Evolutionary conservation across 2,113 vertebrate species (phyloP).

Genomic region (Rallus limicola): DNA sequence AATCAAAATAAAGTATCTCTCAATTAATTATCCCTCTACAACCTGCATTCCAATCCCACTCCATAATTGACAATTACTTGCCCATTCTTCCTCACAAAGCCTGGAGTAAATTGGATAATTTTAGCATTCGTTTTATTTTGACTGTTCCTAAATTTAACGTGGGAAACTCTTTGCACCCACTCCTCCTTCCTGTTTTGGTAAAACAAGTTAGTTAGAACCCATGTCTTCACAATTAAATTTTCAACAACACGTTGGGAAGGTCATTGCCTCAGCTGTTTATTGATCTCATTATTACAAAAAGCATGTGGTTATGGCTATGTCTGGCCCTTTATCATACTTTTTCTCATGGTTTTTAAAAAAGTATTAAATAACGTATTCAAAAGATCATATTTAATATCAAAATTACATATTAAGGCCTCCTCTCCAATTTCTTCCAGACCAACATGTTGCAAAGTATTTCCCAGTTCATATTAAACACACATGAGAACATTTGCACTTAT

Average conservation of each 20-base stretch:
- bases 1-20: slow-evolving; percentile 62
- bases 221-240: slow-evolving; percentile 45
- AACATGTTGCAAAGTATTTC: slow-evolving; percentile 35
- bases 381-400: slow-evolving; percentile 9
- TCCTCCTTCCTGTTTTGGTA: slow-evolving; percentile 45
- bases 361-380: not conserved
- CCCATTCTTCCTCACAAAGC: slow-evolving; percentile 62
- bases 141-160: slow-evolving; percentile 64
- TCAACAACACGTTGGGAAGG: slow-evolving; percentile 15
- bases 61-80: slow-evolving; percentile 64
- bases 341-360: not conserved
- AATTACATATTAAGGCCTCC: not conserved
- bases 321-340: not conserved
- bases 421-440: slow-evolving; percentile 42
- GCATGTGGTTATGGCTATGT: not conserved
- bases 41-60: slow-evolving; percentile 58
- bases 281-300: slow-evolving; percentile 47
- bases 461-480: slow-evolving; percentile 36
- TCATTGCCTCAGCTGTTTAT: slow-evolving; percentile 31
- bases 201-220: slow-evolving; percentile 37
- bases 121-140: slow-evolving; percentile 28
- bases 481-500: slow-evolving; percentile 43
- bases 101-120: slow-evolving; percentile 60
- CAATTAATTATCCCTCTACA: slow-evolving; percentile 67
- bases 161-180: slow-evolving; percentile 42